Conservation (phyloP, 2,113 vertebrate genomes). For the Triplophysa tibetana region DNA sequence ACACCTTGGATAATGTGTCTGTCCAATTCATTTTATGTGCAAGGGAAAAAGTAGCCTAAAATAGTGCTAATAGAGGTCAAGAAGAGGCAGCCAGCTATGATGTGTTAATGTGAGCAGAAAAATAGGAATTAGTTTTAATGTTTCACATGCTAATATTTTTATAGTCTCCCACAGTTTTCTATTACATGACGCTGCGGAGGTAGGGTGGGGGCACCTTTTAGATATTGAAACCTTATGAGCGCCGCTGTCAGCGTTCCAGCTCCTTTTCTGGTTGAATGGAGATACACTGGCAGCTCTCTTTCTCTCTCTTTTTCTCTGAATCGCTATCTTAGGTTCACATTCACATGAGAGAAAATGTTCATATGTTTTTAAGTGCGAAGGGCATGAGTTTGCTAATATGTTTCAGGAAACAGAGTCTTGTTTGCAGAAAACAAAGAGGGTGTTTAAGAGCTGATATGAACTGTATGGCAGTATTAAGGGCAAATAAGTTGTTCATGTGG, state of each 20-base stretch:
- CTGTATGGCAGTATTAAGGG: constrained; percentile 20
- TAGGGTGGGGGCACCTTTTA: constrained; percentile 61
- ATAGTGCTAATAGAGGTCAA: constrained; percentile 57
- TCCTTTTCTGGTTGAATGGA: constrained; percentile 32
- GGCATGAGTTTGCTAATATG: constrained; percentile 26
- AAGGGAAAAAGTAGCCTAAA: constrained; percentile 27
- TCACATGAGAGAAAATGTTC: constrained; percentile 35
- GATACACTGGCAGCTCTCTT: constrained; percentile 6
- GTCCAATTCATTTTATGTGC: neutral
- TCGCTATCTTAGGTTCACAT: constrained; percentile 35
- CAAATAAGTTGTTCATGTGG: neutral
- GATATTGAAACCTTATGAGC: constrained; percentile 69
- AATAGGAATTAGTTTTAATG: constrained; percentile 69
- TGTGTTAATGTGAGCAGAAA: constrained; percentile 67
- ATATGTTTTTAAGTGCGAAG: constrained; percentile 39
- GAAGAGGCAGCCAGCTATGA: constrained; percentile 58
- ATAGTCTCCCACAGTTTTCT: constrained; percentile 65
- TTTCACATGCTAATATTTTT: constrained; percentile 71
- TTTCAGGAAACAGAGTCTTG: constrained; percentile 50
- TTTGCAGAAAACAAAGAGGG: constrained; percentile 62
- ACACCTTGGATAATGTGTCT: constrained; percentile 16
- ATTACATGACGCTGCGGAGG: constrained; percentile 62
- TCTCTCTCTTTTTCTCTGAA: constrained; percentile 41
- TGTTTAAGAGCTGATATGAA: constrained; percentile 44
- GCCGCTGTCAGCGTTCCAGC: constrained; percentile 48